A percentile compares a stretch with the other conserved stretches of the same genome.
phyloP scores from a whole-genome alignment of 1,140 invertebrate species.

The Nephotettix cincticeps region DNA sequence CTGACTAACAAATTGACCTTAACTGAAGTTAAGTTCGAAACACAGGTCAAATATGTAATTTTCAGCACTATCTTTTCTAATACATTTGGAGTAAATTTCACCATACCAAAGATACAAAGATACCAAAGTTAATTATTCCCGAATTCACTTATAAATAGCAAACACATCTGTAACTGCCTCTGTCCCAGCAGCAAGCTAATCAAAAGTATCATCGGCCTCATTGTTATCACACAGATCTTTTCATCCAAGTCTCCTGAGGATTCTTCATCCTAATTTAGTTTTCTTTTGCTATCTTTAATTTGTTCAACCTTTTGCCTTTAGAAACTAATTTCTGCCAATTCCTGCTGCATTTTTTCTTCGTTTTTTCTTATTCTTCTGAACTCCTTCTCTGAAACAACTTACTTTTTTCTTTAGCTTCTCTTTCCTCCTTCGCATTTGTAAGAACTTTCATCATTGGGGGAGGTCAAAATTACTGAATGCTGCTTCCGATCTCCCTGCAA shows the following conservation, averaged over 20 bases:
- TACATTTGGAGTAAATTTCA: constrained; percentile 31
- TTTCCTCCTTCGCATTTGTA: neutral
- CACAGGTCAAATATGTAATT: constrained; percentile 22
- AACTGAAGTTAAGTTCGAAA: no score
- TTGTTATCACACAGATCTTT: constrained; percentile 2
- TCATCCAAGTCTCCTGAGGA: neutral
- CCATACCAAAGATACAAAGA: constrained; percentile 26
- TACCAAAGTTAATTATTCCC: constrained; percentile 35
- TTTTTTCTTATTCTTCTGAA: neutral
- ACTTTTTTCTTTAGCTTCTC: neutral
- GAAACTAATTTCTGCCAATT: neutral
- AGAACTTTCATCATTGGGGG: no score
- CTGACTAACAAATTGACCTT: no score
- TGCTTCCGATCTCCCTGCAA: no score
- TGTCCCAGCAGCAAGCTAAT: constrained; percentile 25
- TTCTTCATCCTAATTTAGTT: neutral
- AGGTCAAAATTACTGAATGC: no score
- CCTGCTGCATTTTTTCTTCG: neutral
- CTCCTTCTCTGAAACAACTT: neutral
- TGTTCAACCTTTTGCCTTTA: neutral
- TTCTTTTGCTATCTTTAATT: neutral
- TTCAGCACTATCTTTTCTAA: constrained; percentile 9
- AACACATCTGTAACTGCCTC: no score
- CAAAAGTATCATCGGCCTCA: neutral
- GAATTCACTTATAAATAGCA: constrained; percentile 27